These are phyloP conservation scores for Archocentrus centrarchus DNA, from an alignment of 2,113 vertebrate species.

Conservation along the genomic window DNA sequence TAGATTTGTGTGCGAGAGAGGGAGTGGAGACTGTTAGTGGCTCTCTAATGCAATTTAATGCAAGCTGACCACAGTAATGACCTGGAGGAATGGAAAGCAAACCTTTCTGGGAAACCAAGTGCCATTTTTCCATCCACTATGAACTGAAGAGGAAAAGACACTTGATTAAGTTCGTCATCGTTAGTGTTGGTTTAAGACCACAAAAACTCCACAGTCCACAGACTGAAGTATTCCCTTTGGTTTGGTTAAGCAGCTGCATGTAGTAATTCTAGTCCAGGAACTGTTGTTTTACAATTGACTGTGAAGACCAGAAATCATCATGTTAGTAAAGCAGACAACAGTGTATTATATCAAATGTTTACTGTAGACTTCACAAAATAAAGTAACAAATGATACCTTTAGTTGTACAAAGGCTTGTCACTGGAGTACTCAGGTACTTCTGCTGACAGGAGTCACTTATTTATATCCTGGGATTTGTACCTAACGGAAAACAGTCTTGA, in stretches of 20 bases:
- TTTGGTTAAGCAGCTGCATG: background rate
- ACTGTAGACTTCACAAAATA: background rate
- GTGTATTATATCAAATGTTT: background rate
- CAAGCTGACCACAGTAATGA: constrained; percentile 65
- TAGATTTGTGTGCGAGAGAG: background rate
- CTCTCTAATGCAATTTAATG: constrained; percentile 67
- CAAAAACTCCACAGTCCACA: background rate
- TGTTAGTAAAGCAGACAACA: too few relatives aligned
- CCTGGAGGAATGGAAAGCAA: constrained; percentile 44
- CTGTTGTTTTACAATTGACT: background rate
- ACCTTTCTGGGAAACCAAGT: constrained; percentile 36
- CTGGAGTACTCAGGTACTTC: too few relatives aligned
- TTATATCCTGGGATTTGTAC: too few relatives aligned
- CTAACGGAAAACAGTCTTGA: too few relatives aligned
- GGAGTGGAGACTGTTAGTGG: constrained; percentile 45
- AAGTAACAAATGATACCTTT: too few relatives aligned
- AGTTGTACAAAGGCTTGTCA: too few relatives aligned
- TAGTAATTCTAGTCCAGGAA: background rate
- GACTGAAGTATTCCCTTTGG: background rate
- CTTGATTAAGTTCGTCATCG: constrained; percentile 9
- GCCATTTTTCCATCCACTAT: constrained; percentile 23
- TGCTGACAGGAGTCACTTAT: too few relatives aligned
- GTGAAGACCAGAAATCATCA: background rate
- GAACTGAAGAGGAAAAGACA: constrained; percentile 35
- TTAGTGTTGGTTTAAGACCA: constrained; percentile 22